Evolutionary conservation across 1,140 invertebrate genomes (phyloP).

Genomic region (Trichogramma pretiosum): DNA sequence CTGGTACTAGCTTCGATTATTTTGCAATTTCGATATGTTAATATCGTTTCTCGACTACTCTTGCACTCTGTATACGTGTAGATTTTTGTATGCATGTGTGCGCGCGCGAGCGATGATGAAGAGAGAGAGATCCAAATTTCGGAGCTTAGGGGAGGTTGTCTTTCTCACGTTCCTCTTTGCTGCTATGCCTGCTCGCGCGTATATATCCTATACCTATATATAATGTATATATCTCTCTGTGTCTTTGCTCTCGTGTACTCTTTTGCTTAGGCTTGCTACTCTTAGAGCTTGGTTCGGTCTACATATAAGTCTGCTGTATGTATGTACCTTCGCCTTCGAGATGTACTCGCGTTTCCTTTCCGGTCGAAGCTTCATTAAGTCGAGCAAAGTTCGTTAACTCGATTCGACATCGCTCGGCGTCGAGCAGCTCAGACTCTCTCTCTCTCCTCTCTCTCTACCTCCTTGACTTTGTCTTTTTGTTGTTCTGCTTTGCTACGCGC

Average conservation of each 20-base stretch:
- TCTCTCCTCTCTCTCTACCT: background rate
- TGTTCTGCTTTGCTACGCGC: too few relatives aligned
- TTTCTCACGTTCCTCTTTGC: conserved; percentile 31
- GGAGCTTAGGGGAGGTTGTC: conserved; percentile 4
- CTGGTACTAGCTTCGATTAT: too few relatives aligned
- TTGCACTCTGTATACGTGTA: too few relatives aligned
- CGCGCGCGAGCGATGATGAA: too few relatives aligned
- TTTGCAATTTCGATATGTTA: conserved; percentile 45
- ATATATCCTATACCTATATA: too few relatives aligned
- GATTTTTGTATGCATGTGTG: too few relatives aligned
- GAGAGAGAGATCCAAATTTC: background rate
- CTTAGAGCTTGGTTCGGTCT: too few relatives aligned
- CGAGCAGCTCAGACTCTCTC: too few relatives aligned
- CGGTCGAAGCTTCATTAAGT: conserved; percentile 14
- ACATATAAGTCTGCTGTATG: too few relatives aligned
- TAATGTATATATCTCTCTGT: conserved; percentile 1
- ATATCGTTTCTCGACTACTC: too few relatives aligned
- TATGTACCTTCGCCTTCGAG: too few relatives aligned
- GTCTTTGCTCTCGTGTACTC: conserved; percentile 1
- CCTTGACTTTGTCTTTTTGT: background rate
- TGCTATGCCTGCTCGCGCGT: too few relatives aligned
- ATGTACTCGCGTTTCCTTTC: conserved; percentile 9
- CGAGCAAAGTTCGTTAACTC: conserved; percentile 12
- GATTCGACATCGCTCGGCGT: conserved; percentile 6
- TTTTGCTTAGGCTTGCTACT: background rate